Evolutionary conservation across 2,113 vertebrate genomes (phyloP), one percentile per base, ranked within the genome.

Genomic region (Rhodinocichla rosea): DNA sequence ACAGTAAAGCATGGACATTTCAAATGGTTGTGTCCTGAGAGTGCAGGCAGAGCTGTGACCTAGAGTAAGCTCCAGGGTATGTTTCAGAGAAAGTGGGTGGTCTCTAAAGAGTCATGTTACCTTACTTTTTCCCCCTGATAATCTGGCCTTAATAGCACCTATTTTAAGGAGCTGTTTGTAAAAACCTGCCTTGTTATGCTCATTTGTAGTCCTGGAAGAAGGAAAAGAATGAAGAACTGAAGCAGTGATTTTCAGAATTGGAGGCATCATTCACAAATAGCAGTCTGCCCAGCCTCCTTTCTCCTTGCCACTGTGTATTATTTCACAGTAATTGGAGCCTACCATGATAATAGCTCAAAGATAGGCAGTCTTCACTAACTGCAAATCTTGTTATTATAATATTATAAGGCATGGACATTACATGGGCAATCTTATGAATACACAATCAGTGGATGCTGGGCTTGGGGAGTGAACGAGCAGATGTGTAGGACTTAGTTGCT

Each of bases 391-490:
- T 73, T 56, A 24, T 57, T 57, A 44, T 28, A 42, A 40, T 74
- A 78, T 65, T 49, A 27, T 55, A 79, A 78, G 11, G 3, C 18
- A 24, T 5, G 5, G 30, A 32, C 35, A 14, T 67, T 35, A 50
- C 32, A 35, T 39, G 49, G 16, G 10, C 18, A 59, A 39, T 23
- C 12, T 70, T 71, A 55, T 10, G 39, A 91, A 55, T 59, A 35
- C 23, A n/a, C 28, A 68, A 75, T 49, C 35, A 68, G 39, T 52
- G 64, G 10, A 57, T 87, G 9, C 17, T 53, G 30, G 12, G 12
- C 13, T 40, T 40, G 26, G 18, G 53, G 40, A 74, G 22, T 37
- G 32, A 55, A 35, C 0, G 1, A 32, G 53, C 1, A 2, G 10
- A 50, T 80, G 32, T 37, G 27, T 62, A 47, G 40, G 12, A 52